Evolutionary conservation across 2,797 vertebrate genomes (phyloP).

Genomic region (Phalloptychus januarius): DNA sequence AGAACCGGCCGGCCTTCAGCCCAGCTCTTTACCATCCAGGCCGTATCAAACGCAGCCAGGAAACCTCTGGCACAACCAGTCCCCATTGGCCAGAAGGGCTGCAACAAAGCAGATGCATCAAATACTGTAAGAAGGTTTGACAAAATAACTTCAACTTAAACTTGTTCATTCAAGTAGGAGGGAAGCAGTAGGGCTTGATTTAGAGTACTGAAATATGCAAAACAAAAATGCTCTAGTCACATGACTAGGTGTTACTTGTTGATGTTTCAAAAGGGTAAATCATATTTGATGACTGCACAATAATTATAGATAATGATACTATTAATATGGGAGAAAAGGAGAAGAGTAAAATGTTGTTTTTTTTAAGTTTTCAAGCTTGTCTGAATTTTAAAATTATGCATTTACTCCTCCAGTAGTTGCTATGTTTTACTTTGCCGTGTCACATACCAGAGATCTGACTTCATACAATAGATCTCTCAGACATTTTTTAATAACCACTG

Average conservation of each 20-base stretch:
- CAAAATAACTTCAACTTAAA: neutral
- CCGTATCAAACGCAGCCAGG: conserved; percentile 93
- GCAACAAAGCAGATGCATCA: conserved; percentile 33
- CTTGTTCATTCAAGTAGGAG: neutral
- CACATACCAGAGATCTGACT: conserved; percentile 18
- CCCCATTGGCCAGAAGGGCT: conserved; percentile 99
- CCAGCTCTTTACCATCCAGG: conserved; percentile 98
- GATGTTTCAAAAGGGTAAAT: neutral
- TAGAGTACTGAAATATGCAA: neutral
- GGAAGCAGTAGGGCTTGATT: neutral
- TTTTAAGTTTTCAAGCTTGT: neutral
- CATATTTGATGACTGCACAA: neutral
- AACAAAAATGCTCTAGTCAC: neutral
- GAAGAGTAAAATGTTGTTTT: neutral
- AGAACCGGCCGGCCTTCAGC: conserved; percentile 85
- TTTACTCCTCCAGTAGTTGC: neutral
- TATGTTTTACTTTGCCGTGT: conserved; percentile 11
- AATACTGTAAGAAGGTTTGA: neutral
- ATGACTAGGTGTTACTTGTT: neutral
- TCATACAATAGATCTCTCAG: conserved; percentile 7
- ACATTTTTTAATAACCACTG: neutral
- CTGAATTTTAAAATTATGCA: conserved; percentile 8
- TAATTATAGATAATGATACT: neutral
- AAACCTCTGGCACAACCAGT: conserved; percentile 97
- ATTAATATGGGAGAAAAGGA: neutral